Conservation (phyloP, 2,888 invertebrate genomes). For the Drosophila limbata region DNA sequence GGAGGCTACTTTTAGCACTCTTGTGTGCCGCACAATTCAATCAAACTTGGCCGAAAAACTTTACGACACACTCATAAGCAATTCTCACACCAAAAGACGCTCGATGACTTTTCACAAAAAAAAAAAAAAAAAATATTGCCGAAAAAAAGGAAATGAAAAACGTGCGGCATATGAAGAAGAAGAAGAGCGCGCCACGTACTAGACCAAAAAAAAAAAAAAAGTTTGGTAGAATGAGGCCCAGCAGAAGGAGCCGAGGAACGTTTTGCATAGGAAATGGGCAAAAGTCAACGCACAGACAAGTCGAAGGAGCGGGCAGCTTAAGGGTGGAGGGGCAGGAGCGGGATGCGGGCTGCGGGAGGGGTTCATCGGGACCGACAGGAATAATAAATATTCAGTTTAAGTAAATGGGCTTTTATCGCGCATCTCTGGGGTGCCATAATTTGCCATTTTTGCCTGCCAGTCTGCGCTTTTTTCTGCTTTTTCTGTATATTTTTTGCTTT, state of each 20-base stretch:
- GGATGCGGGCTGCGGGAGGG: not conserved
- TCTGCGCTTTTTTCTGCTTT: slow-evolving; percentile 43
- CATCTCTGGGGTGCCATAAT: slow-evolving; percentile 81
- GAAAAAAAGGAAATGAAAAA: slow-evolving; percentile 61
- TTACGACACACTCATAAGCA: slow-evolving; percentile 67
- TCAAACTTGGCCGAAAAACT: slow-evolving; percentile 67
- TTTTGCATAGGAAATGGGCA: slow-evolving; percentile 75
- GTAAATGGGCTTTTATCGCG: slow-evolving; percentile 82
- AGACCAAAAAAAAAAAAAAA: slow-evolving; percentile 26
- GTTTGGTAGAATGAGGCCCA: not conserved
- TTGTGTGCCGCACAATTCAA: slow-evolving; percentile 61
- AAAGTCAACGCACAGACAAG: slow-evolving; percentile 57
- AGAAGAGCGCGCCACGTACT: slow-evolving; percentile 50
- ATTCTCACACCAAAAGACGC: slow-evolving; percentile 5
- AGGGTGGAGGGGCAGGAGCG: not conserved
- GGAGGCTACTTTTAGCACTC: slow-evolving; percentile 18
- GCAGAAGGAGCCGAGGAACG: slow-evolving; percentile 54
- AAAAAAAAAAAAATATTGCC: slow-evolving; percentile 6
- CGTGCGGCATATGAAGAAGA: slow-evolving; percentile 58
- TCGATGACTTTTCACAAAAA: slow-evolving; percentile 6
- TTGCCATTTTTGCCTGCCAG: slow-evolving; percentile 77
- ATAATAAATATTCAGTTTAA: slow-evolving; percentile 81
- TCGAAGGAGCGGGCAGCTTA: not conserved
- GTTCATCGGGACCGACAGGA: slow-evolving; percentile 75
- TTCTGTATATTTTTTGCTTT: slow-evolving; percentile 29